Evolutionary conservation across 2,888 invertebrate species (phyloP), one percentile per base, ranked within the genome.

Genomic region (Glyphotaelius pellucidus): DNA sequence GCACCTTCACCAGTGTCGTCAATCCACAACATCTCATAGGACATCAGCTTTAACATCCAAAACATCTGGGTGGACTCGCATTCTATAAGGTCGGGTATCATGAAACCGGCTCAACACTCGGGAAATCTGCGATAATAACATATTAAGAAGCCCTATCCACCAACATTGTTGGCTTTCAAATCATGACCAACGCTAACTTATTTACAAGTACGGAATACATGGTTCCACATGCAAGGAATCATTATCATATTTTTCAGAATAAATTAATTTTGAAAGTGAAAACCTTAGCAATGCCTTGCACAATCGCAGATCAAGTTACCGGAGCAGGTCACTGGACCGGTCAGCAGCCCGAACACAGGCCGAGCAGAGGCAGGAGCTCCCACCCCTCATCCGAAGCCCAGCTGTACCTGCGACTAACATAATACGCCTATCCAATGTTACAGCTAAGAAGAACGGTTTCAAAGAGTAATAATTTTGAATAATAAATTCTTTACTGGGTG

Each of bases 221-320:
- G 67, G 67, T 67, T 67, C 67, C 67, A 67, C 67, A 67, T 67
- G 67, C 67, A 67, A 67, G 67, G 67, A 67, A 67, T n/a, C 67
- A 67, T 67, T 12, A 47, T 47, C 47, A 47, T 25, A 67, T 67
- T 67, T 67, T 67, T 67, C 52, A 67, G 52, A 25, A n/a, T 67
- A 67, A 67, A 67, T 67, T 25, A 67, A 67, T 67, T 67, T 15
- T 52, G 19, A 25, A 67, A 67, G 67, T 67, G 67, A 9, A 67
- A 67, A 67, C 67, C 67, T 67, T 67, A 9, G 9, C 25, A 67
- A 7, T 4, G 67, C 67, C 25, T 67, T n/a, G 67, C n/a, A 67
- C 67, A 7, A 67, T 67, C 25, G 67, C 67, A 25, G 67, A 19
- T 19, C 3, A 52, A 19, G 67, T 67, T 67, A 67, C 25, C 67